Percentiles rank a stretch among this genome's conserved stretches.
phyloP scores from a whole-genome alignment of 2,888 invertebrate genomes.

The Epiblema foenella region DNA sequence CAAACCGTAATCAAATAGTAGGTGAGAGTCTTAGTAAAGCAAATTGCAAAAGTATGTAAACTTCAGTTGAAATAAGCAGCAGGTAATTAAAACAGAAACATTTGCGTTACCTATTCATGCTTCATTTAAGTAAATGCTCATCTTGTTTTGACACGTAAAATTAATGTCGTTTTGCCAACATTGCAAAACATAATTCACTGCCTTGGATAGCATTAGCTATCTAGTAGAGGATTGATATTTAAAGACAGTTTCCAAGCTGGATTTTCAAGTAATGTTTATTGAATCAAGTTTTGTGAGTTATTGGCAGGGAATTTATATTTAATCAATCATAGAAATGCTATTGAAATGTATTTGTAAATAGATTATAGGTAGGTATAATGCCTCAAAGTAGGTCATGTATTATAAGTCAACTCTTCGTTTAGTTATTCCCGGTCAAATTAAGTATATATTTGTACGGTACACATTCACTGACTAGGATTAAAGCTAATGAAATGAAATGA shows the following conservation, averaged over 20 bases:
- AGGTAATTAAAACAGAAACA: neutral
- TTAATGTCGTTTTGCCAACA: neutral
- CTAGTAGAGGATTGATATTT: slow-evolving; percentile 15
- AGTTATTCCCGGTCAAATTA: neutral
- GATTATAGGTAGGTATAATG: neutral
- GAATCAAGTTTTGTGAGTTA: slow-evolving; percentile 26
- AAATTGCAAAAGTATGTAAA: neutral
- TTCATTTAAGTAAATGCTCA: neutral
- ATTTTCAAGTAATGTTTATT: slow-evolving; percentile 26
- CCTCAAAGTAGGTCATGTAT: neutral
- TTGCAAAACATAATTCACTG: slow-evolving; percentile 3
- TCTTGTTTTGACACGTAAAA: slow-evolving; percentile 2
- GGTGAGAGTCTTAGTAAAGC: too few relatives aligned
- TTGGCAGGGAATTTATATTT: slow-evolving; percentile 10
- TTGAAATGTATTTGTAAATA: neutral
- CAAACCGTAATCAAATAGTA: neutral
- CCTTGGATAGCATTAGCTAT: neutral
- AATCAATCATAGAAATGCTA: neutral
- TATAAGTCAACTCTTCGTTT: neutral
- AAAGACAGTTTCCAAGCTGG: slow-evolving; percentile 5
- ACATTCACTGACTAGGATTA: too few relatives aligned
- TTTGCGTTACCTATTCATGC: neutral
- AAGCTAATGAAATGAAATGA: too few relatives aligned
- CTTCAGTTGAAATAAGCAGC: neutral
- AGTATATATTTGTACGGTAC: neutral